Conservation (phyloP, 1,140 invertebrate species). For the Protaetia brevitarsis region DNA sequence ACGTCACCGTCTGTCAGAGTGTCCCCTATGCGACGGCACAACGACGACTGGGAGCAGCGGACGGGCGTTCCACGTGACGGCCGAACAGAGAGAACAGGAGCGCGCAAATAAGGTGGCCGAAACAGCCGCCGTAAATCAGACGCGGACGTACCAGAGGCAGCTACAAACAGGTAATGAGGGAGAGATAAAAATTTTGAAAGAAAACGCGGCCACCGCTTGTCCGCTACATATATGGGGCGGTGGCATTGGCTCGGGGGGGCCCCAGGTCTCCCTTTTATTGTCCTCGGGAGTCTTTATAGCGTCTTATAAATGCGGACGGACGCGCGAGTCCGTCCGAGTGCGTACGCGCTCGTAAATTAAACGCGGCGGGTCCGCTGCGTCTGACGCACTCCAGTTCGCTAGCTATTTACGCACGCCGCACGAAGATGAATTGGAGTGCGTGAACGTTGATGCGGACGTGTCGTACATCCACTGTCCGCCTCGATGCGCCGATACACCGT, state of each 20-base stretch:
- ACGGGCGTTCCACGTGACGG: neutral
- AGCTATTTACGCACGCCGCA: slow-evolving; percentile 9
- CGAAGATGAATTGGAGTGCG: slow-evolving; percentile 13
- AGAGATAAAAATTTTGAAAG: slow-evolving; percentile 34
- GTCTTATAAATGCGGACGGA: no score
- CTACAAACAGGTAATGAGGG: slow-evolving; percentile 32
- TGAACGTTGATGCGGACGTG: slow-evolving; percentile 10
- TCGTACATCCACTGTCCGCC: slow-evolving; percentile 11
- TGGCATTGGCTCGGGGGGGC: slow-evolving; percentile 14
- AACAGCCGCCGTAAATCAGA: slow-evolving; percentile 24
- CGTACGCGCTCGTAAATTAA: slow-evolving; percentile 22
- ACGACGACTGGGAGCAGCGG: neutral
- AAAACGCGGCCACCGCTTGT: slow-evolving; percentile 2
- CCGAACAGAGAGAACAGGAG: neutral
- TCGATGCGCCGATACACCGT: neutral
- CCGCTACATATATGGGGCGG: neutral
- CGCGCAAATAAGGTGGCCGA: neutral
- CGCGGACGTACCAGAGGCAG: slow-evolving; percentile 20
- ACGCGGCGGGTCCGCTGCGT: neutral
- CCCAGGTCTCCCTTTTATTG: neutral
- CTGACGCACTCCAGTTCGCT: neutral
- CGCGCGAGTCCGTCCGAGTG: neutral
- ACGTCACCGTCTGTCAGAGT: neutral
- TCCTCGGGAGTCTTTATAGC: neutral
- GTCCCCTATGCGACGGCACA: neutral